Conservation (phyloP, 2,888 invertebrate genomes). For the Leucophenga montana region DNA sequence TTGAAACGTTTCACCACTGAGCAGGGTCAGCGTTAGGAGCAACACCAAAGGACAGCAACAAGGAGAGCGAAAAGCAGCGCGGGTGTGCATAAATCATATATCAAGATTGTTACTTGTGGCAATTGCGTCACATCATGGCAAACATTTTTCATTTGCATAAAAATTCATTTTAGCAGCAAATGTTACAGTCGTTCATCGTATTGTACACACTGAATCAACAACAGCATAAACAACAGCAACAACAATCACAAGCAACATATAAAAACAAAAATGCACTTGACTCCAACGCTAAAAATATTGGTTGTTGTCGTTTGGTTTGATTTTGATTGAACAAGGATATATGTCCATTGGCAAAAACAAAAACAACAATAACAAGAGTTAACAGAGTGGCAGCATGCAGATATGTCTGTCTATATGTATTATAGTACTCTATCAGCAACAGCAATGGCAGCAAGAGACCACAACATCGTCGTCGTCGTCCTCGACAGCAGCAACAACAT, state of each 20-base stretch:
- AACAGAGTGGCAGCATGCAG: neutral
- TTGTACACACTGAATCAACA: constrained; percentile 38
- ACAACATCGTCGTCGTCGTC: constrained; percentile 17
- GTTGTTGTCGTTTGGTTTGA: constrained; percentile 42
- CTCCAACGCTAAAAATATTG: constrained; percentile 40
- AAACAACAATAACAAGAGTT: constrained; percentile 15
- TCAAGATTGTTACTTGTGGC: constrained; percentile 66
- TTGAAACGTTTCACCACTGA: constrained; percentile 33
- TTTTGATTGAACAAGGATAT: constrained; percentile 59
- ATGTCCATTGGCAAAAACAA: constrained; percentile 38
- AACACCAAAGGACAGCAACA: too few relatives aligned
- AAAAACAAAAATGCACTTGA: constrained; percentile 65
- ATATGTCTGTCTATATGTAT: too few relatives aligned
- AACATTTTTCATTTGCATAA: constrained; percentile 67
- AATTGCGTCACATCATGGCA: constrained; percentile 65
- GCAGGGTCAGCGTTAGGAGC: too few relatives aligned
- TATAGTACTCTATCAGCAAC: neutral
- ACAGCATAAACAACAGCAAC: constrained; percentile 30
- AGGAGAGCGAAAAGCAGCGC: constrained; percentile 39
- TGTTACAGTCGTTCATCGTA: neutral
- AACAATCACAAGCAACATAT: constrained; percentile 56
- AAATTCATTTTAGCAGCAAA: constrained; percentile 59
- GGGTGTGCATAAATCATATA: constrained; percentile 56
- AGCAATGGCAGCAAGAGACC: constrained; percentile 36
- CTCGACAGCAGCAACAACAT: constrained; percentile 31